Conservation (phyloP, 2,113 vertebrate genomes). For the Sinocyclocheilus anshuiensis region DNA sequence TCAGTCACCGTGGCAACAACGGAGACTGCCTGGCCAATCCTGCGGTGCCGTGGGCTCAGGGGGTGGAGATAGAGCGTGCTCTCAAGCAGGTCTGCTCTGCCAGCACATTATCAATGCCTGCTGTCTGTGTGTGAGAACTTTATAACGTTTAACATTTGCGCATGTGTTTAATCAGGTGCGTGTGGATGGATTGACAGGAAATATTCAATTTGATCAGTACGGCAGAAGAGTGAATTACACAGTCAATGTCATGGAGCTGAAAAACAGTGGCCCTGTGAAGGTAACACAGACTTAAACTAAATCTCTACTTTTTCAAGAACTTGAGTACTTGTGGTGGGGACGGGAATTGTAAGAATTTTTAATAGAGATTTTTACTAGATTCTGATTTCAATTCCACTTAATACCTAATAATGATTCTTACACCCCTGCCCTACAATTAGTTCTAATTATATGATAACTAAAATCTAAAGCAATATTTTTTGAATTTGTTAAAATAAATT, state of each 20-base stretch:
- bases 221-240: constrained; percentile 96
- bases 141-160: background rate
- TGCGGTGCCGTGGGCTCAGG: constrained; percentile 95
- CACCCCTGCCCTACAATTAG: background rate
- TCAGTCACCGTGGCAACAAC: constrained; percentile 91
- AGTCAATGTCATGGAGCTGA: constrained; percentile 95
- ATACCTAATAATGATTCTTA: background rate
- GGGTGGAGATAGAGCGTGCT: constrained; percentile 95
- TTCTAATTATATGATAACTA: background rate
- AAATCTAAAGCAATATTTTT: background rate
- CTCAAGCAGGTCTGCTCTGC: constrained; percentile 86
- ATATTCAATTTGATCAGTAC: constrained; percentile 97
- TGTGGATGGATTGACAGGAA: constrained; percentile 92
- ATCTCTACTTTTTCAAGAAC: background rate
- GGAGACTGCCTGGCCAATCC: constrained; percentile 96
- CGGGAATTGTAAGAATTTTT: background rate
- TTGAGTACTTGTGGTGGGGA: background rate
- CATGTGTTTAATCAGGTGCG: constrained; percentile 79
- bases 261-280: constrained; percentile 93
- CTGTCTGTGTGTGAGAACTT: background rate
- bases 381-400: background rate
- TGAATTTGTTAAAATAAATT: background rate
- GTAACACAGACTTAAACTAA: constrained; percentile 63
- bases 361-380: background rate
- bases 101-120: background rate